Base-by-base conservation (phyloP, 2,888 invertebrate genomes). In the Hydrotaea cyrtoneurina region DNA sequence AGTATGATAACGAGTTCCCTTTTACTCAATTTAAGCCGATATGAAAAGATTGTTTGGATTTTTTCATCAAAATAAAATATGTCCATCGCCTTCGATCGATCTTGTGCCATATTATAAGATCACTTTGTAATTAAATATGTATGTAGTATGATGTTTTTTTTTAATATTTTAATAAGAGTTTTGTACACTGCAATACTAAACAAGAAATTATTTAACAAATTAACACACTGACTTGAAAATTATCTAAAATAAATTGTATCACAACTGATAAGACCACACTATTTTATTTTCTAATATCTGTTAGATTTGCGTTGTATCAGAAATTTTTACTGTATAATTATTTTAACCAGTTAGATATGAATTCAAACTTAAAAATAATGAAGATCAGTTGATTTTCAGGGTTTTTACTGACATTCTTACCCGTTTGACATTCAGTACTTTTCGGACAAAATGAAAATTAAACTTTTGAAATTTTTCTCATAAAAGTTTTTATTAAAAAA, bases 51-150 rank as follows among this genome's bases (percentile, higher is more conserved):
- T 64, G 31, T 21, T 43, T 66, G 13, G 8, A 4, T 66, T 66
- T 66, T 69, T 43, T 15, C 10, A 15, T 59, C 15, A 17, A 59
- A 59, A 59, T 66, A 0, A 17, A 69, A 39, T 8, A 62, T 13
- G 26, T 59, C 31, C 59, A 64, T 36, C 17, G n/a, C 43, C 66
- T 66, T 66, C 17, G 19, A 66, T 43, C 69, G 69, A 23, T 69
- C 46, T 46, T 69, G 69, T 69, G 69, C 69, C 69, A 69, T 69
- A 69, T 69, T 43, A 21, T 69, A 46, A 69, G 69, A 46, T 46
- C 46, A 69, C 19, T 69, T 69, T 69, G 43, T 69, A 69, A 19
- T 39, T 69, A 23, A 66, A 19, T 15, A 50, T 50, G 15, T 50
- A n/a, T 31, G n/a, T 31, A 31, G n/a, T 62, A n/a, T 62, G n/a